Base-by-base conservation (phyloP, 2,113 vertebrate genomes). In the Eolophus roseicapilla region DNA sequence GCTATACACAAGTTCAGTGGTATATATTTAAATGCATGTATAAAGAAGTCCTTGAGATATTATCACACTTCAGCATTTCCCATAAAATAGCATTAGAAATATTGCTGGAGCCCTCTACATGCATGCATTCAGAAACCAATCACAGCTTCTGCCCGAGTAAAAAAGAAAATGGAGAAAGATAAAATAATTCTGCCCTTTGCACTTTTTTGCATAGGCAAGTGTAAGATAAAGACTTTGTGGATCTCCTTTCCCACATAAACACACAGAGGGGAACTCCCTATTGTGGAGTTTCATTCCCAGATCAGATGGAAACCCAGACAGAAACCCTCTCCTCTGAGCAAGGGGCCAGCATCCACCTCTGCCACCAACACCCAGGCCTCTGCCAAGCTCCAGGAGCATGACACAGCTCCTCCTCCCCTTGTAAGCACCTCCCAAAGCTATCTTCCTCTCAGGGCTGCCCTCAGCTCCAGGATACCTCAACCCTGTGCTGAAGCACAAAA, bases 341-440 rank as follows among this genome's bases (percentile, higher is more conserved):
- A 46, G 50, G 20, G 33, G 24, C 33, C 59, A 88, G 37, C 50
- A 70, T 5, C 50, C 49, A 29, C 52, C 23, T 17, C 31, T 80
- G 79, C 60, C 60, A 33, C 44, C 19, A 11, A 23, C 43, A 12
- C 10, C 19, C 63, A 14, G 23, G 52, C 13, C n/a, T 31, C 29
- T 52, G 59, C 43, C 53, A 35, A 18, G 35, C 64, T 77, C 60
- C 31, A 0, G 0, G 60, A 1, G 1, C 20, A 8, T 6, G 18
- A 9, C 50, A 20, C 55, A 20, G 46, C 60, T 78, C 59, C 75
- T 33, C 31, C 20, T n/a, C 20, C 37, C 49, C 2, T 0, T 6
- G 28, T 46, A 67, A 82, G 41, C 71, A 8, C 24, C 57, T 69
- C 44, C 57, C 75, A 21, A 2, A 31, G n/a, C 50, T 64, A 29